Conservation (phyloP, 2,888 invertebrate species). For the Mimachlamys varia region DNA sequence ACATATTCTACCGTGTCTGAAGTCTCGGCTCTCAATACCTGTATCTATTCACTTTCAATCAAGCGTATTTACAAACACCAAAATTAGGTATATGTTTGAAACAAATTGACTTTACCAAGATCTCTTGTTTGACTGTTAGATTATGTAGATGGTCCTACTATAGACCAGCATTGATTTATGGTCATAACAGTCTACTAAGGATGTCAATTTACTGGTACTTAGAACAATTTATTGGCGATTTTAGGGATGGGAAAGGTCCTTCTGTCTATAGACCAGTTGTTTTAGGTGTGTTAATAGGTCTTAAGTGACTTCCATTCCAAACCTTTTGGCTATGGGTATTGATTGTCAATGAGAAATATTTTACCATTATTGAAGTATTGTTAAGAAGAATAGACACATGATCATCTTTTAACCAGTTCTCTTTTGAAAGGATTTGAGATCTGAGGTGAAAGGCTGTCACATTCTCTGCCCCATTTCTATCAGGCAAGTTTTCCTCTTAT, state of each 20-base stretch:
- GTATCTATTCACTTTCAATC: background rate
- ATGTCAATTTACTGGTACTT: background rate
- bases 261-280: background rate
- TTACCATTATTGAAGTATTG: too few species aligned
- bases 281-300: background rate
- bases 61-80: background rate
- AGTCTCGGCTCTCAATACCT: background rate
- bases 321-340: too few species aligned
- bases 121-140: too few species aligned
- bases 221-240: background rate
- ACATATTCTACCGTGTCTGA: background rate
- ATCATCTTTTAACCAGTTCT: too few species aligned
- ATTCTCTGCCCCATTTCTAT: too few species aligned
- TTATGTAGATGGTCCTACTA: too few species aligned
- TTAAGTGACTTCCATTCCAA: background rate
- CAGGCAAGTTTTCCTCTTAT: too few species aligned
- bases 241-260: background rate
- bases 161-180: background rate
- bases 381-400: too few species aligned
- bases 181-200: background rate
- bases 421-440: too few species aligned
- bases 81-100: background rate
- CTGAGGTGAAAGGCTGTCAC: too few species aligned
- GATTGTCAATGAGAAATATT: too few species aligned
- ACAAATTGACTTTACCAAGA: background rate